phyloP scores from a whole-genome alignment of 2,797 vertebrate species.

The Carcharodon carcharias region DNA sequence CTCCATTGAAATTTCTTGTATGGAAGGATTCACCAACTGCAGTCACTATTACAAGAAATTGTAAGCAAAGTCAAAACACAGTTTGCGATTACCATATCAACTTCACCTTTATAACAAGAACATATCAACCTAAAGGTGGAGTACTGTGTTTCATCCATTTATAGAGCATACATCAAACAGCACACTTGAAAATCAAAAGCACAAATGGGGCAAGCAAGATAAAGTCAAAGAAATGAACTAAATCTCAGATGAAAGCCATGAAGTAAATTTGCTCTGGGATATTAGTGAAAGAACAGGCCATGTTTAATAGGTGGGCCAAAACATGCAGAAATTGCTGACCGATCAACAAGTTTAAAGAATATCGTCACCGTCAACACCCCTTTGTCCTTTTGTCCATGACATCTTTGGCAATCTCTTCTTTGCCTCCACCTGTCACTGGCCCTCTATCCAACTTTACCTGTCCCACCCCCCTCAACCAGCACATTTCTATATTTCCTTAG shows the following conservation, averaged over 20 bases:
- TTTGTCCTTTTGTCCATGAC: too few relatives aligned
- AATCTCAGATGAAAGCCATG: not conserved
- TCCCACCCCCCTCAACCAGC: too few relatives aligned
- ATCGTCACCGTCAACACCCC: too few relatives aligned
- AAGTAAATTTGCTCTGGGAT: not conserved
- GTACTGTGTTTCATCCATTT: not conserved
- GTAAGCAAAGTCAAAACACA: not conserved
- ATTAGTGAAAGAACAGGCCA: not conserved
- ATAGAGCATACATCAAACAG: not conserved
- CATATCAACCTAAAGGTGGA: not conserved
- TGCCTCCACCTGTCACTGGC: too few relatives aligned
- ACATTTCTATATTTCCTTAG: too few relatives aligned
- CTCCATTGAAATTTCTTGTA: not conserved
- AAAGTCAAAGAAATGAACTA: not conserved
- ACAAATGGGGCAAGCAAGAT: not conserved
- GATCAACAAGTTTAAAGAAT: not conserved
- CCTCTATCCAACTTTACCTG: too few relatives aligned
- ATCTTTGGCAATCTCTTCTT: too few relatives aligned
- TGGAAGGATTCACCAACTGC: not conserved
- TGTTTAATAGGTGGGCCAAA: not conserved
- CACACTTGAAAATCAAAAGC: not conserved
- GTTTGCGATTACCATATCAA: not conserved
- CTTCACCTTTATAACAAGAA: not conserved
- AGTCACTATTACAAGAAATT: not conserved
- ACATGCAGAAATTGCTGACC: not conserved